Base-by-base conservation (phyloP, 2,888 invertebrate species). In the Lithophane ornitopus region DNA sequence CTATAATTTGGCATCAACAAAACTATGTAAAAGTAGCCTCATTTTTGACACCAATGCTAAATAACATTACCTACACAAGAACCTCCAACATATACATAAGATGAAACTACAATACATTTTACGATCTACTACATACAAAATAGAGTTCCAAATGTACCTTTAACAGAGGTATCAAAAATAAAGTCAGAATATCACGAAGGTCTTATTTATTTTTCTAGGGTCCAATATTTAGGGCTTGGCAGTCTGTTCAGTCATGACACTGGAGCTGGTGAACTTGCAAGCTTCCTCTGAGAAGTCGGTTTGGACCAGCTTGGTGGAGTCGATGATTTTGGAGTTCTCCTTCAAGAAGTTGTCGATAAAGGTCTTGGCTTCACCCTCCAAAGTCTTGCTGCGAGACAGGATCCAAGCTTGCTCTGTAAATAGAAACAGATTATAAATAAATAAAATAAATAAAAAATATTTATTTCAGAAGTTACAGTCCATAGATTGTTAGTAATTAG, bases 321-420 rank as follows among this genome's bases (percentile, higher is more conserved):
- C 94, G 0, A 96, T 88, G 3, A 94, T 91, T 70, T 93, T 94
- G 26, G 92, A 80, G 78, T 94, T 85, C 12, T 90, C 89, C 75
- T 93, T 93, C 56, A 96, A 77, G 91, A 91, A 94, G n/a, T 90
- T 88, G 76, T 95, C 94, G 0, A 95, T 93, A 1, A 92, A 91
- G 0, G 92, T 87, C 89, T 95, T 94, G 4, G 93, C 92, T 2
- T 93, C 94, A 12, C 94, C 94, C 74, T 94, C 93, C 59, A 95
- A 87, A 8, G 86, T 91, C 91, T 94, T 94, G 68, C 87, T 89
- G 65, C 95, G 91, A 46, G 95, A 93, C 3, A 95, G 90, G 46
- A 96, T 86, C 96, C 96, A 96, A 26, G 91, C 88, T 69, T 90
- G 91, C 41, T 94, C 96, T 96, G 92, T 34, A 39, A 91, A 88